Percentiles rank a stretch among this genome's conserved stretches.
Conservation (phyloP, 2,888 invertebrate species). For the Drosophila conformis region DNA sequence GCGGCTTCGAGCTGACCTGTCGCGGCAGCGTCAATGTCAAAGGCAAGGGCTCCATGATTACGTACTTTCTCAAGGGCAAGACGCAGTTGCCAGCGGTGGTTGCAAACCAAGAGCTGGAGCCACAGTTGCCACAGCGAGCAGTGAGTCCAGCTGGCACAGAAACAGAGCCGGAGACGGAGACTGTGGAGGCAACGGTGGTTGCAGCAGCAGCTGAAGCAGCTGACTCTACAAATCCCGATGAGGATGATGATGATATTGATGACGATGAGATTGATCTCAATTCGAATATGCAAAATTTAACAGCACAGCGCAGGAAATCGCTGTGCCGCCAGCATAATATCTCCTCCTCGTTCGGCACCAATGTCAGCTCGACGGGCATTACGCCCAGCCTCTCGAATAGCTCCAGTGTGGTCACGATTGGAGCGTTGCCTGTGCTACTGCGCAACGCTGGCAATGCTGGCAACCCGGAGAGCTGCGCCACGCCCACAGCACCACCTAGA, state of each 20-base stretch:
- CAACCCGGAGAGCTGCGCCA: constrained; percentile 49
- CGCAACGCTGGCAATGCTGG: constrained; percentile 61
- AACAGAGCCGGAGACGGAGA: background rate
- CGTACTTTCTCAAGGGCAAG: constrained; percentile 88
- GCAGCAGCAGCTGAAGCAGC: background rate
- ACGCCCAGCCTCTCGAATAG: constrained; percentile 83
- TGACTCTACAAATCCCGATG: constrained; percentile 17
- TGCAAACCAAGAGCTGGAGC: constrained; percentile 17
- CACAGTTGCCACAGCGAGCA: background rate
- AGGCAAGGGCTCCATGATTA: constrained; percentile 97
- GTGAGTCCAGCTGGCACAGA: constrained; percentile 9
- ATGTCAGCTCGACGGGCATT: constrained; percentile 80
- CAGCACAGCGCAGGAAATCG: constrained; percentile 84
- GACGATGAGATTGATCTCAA: constrained; percentile 83
- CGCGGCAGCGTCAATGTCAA: constrained; percentile 96
- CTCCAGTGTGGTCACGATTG: constrained; percentile 81
- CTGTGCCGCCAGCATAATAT: constrained; percentile 85
- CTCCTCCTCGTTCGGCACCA: constrained; percentile 84
- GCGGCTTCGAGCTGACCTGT: constrained; percentile 93
- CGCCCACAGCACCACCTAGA: constrained; percentile 61
- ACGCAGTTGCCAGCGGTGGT: constrained; percentile 23
- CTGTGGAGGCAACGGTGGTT: background rate
- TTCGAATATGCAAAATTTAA: constrained; percentile 82
- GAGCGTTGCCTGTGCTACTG: constrained; percentile 66
- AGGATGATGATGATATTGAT: constrained; percentile 72